Evolutionary conservation across 2,797 vertebrate genomes (phyloP), one percentile per base, ranked within the genome.

Genomic region (Apogon talboti): DNA sequence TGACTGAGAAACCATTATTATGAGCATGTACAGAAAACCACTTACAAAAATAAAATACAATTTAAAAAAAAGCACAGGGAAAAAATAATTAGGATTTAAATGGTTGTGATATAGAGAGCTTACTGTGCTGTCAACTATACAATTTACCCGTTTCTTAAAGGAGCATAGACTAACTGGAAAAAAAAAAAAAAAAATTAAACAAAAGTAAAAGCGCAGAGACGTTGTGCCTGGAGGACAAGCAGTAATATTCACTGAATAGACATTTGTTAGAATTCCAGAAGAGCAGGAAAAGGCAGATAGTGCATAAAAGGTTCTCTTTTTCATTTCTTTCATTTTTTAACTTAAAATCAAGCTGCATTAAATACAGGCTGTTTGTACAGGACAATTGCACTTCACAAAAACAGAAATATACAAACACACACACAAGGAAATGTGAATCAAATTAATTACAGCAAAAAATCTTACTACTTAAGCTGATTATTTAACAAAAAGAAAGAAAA

Each of bases 361-460:
- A 91, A 94, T 93, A 93, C 93, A 94, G 90, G 91, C 94, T 93
- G 92, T 95, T 95, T 97, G 94, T 96, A 98, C 96, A 97, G 94
- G 94, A 98, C 96, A 98, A 98, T 97, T 98, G 97, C 95, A 99
- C 96, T 98, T 97, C 91, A 95, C 92, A 93, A 92, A 90, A 96
- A 94, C 94, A 96, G 95, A 98, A 98, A 97, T 96, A 97, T 97
- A 98, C 96, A 99, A 97, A 96, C 94, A 95, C 96, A 95, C 95
- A 96, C 95, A 96, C 94, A 94, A 88, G 89, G 87, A 91, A 96
- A 95, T 95, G 95, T 94, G 94, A 97, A 96, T 96, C 94, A 96
- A 96, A 97, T 96, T 96, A 92, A 97, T 96, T 96, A 97, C 94
- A 96, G 94, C 94, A 93, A 95, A 58, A 70, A 79, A 78, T 52